Conservation (phyloP, 2,888 invertebrate genomes). For the Agonopterix alstromeriana region DNA sequence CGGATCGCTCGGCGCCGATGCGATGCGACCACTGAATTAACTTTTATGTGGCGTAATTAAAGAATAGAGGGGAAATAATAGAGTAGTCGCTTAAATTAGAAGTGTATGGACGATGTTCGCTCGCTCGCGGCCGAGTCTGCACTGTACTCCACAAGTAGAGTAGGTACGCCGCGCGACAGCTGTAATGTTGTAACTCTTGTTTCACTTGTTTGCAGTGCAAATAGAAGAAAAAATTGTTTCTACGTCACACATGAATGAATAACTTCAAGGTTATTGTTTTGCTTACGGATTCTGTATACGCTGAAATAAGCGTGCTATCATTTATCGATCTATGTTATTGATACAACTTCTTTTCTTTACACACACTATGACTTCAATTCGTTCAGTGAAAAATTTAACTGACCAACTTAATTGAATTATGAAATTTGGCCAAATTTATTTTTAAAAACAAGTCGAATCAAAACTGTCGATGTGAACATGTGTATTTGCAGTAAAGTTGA, state of each 20-base stretch:
- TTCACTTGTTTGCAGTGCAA: constrained; percentile 48
- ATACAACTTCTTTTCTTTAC: constrained; percentile 13
- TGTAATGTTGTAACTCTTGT: constrained; percentile 40
- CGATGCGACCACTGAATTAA: constrained; percentile 18
- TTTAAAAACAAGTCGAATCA: too few species aligned
- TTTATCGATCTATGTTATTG: constrained; percentile 10
- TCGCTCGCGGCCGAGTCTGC: constrained; percentile 46
- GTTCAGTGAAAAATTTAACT: too few species aligned
- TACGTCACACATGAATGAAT: constrained; percentile 62
- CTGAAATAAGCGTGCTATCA: constrained; percentile 25
- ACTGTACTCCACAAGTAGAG: background rate
- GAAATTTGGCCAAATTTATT: too few species aligned
- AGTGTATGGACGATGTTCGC: constrained; percentile 9
- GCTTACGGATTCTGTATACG: constrained; percentile 30
- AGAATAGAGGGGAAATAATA: constrained; percentile 18
- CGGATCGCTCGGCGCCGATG: constrained; percentile 12
- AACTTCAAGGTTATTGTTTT: constrained; percentile 62
- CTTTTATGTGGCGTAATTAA: constrained; percentile 28
- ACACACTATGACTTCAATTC: background rate
- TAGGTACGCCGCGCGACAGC: constrained; percentile 21
- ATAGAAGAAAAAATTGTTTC: constrained; percentile 64
- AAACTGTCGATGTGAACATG: too few species aligned
- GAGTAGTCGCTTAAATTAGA: background rate
- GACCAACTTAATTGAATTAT: too few species aligned
- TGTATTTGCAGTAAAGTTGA: background rate